Evolutionary conservation across 2,888 invertebrate genomes (phyloP), one percentile per base, ranked within the genome.

Genomic region (Nemotelus nigrinus): DNA sequence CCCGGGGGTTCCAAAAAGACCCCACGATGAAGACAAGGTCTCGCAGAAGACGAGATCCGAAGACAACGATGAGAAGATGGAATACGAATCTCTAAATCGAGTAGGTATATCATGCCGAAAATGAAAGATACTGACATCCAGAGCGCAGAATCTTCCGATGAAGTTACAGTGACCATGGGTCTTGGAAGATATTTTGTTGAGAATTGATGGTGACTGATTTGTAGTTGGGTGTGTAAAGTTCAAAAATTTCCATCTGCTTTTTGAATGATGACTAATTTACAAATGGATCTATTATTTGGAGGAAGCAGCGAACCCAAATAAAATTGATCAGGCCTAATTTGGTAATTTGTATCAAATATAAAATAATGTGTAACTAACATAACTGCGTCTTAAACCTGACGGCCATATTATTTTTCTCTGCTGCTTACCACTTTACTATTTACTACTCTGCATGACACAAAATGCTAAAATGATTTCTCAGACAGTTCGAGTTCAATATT

Each of bases 1-100:
- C 71, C 76, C 71, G 48, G 75, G 48, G 68, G 60, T 68, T 74
- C 43, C 77, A 64, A 77, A 77, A 72, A 65, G 72, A 72, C 55
- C 55, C 60, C 63, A 48, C 63, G 63, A 39, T 63, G 41, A 74
- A 74, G 74, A 74, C 74, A 74, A 63, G 74, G 60, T 63, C 74
- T 48, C 47, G 63, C 47, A 60, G 55, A 55, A 53, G 55, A 71
- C 44, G 6, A 41, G 71, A 55, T 71, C 43, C 55, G 4, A 71
- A 71, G 71, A 55, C 60, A 60, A 48, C 63, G 74, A 74, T 74
- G 74, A 72, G 72, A 72, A 72, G 72, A 67, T 53, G 70, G 70
- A 70, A 53, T 70, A 39, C 70, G 8, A 70, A 65, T 47, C 45
- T 45, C 25, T 25, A 25, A 25, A 25, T 25, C 25, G 25, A 25